A percentile compares a stretch with the other conserved stretches of the same genome.
phyloP scores from a whole-genome alignment of 2,113 vertebrate species.

The Melanostigma gelatinosum region DNA sequence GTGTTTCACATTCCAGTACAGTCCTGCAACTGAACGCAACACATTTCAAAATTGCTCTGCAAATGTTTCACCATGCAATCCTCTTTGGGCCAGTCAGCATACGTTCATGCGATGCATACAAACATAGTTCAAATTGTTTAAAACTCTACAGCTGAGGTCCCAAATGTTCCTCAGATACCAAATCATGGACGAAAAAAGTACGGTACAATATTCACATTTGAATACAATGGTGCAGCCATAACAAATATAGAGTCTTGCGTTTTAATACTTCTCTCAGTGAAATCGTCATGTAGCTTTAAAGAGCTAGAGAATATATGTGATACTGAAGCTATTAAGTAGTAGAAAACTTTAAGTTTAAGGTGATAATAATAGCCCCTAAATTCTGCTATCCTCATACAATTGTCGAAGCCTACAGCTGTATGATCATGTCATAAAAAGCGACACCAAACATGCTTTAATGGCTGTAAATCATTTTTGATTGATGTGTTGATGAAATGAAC shows the following conservation, averaged over 20 bases:
- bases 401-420: not conserved
- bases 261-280: not conserved
- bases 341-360: not conserved
- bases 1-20: not conserved
- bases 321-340: not conserved
- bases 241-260: not conserved
- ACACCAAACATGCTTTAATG: not conserved
- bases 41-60: not conserved
- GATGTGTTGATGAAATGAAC: slow-evolving; percentile 2
- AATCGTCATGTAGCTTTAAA: not conserved
- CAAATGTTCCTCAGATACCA: not conserved
- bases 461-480: not conserved
- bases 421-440: not conserved
- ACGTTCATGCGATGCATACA: not conserved
- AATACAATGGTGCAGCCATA: not conserved
- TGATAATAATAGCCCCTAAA: not conserved
- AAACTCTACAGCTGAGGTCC: not conserved
- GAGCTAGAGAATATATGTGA: not conserved
- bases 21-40: not conserved
- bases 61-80: not conserved
- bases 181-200: not conserved
- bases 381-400: not conserved
- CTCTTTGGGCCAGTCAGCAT: not conserved
- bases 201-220: not conserved
- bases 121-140: not conserved